Evolutionary conservation across 2,888 invertebrate species (phyloP).

Genomic region (Agapetus fuscipes): DNA sequence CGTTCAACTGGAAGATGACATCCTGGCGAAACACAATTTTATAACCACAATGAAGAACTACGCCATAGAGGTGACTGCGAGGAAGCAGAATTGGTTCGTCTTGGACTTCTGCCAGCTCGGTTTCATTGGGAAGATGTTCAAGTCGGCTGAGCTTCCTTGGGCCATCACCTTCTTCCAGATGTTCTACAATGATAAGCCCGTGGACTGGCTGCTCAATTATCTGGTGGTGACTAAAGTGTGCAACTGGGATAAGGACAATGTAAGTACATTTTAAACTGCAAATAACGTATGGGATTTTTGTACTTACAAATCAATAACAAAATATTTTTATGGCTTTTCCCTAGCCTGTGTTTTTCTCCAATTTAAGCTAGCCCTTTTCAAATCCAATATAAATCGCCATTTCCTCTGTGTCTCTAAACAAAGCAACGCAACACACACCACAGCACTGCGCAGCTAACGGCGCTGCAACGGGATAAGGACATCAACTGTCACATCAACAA

Average conservation of each 20-base stretch:
- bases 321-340: no score
- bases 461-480: no score
- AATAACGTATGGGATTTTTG: no score
- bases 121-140: slow-evolving; percentile 93
- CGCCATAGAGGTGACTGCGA: slow-evolving; percentile 64
- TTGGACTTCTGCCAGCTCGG: slow-evolving; percentile 90
- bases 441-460: no score
- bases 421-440: no score
- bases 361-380: no score
- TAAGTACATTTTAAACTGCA: slow-evolving; percentile 33
- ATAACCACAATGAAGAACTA: slow-evolving; percentile 77
- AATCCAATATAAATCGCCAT: no score
- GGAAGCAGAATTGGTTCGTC: slow-evolving; percentile 73
- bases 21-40: slow-evolving; percentile 77
- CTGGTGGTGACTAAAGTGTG: slow-evolving; percentile 86
- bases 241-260: slow-evolving; percentile 62
- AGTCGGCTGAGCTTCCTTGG: slow-evolving; percentile 75
- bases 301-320: no score
- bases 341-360: no score
- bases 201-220: slow-evolving; percentile 92
- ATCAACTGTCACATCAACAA: no score
- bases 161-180: slow-evolving; percentile 88
- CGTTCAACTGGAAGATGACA: slow-evolving; percentile 90
- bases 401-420: no score
- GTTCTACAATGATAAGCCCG: slow-evolving; percentile 93